These are phyloP conservation scores for Reticulitermes speratus DNA, from an alignment of 1,140 invertebrate species.

Conservation along the genomic window DNA sequence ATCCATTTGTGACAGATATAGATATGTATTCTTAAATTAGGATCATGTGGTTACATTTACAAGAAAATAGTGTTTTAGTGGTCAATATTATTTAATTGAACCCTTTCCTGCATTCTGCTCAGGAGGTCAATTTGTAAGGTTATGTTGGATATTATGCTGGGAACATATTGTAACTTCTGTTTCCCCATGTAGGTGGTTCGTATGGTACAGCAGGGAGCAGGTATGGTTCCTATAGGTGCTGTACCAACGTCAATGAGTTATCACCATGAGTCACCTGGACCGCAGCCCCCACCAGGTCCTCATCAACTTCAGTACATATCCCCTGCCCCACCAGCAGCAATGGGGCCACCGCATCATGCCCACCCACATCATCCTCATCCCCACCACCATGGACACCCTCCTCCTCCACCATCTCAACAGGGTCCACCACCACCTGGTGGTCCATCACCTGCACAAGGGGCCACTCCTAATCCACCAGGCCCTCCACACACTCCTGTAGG, in stretches of 20 bases:
- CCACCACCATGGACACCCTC: conserved; percentile 50
- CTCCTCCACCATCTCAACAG: conserved; percentile 61
- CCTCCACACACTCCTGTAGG: conserved; percentile 44
- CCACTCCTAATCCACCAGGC: conserved; percentile 55
- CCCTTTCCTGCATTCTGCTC: no score
- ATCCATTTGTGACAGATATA: no score
- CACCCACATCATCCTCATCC: conserved; percentile 42
- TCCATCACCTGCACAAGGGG: conserved; percentile 30
- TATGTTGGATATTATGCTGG: no score
- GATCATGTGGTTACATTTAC: no score
- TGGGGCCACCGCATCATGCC: conserved; percentile 41
- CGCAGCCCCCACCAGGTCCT: conserved; percentile 45
- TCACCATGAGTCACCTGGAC: conserved; percentile 54
- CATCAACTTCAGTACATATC: conserved; percentile 59
- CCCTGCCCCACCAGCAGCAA: conserved; percentile 42
- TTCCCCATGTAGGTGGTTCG: conserved; percentile 52
- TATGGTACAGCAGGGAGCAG: conserved; percentile 46
- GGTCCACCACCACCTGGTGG: conserved; percentile 57
- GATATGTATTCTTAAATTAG: no score
- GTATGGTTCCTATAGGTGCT: conserved; percentile 40
- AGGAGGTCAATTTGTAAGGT: no score
- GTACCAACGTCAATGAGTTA: conserved; percentile 47
- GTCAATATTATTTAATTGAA: no score
- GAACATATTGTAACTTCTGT: neutral
- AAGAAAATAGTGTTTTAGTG: no score